These are phyloP conservation scores for Andrena bicolor DNA, from an alignment of 2,888 invertebrate species.

Conservation along the genomic window DNA sequence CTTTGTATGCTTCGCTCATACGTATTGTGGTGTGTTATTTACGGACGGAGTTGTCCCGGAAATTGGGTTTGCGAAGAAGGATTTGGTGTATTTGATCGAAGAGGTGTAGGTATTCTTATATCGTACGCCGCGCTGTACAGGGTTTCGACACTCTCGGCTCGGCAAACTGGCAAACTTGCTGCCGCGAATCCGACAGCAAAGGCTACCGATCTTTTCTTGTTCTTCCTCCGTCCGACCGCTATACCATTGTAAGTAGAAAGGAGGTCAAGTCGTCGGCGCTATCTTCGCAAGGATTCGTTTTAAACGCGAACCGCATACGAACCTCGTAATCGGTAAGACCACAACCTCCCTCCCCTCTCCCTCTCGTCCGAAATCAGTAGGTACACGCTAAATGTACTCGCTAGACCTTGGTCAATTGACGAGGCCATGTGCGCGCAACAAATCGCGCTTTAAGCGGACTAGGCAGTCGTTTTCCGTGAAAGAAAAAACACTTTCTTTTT, in stretches of 20 bases:
- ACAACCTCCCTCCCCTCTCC: not conserved
- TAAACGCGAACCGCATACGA: slow-evolving; percentile 25
- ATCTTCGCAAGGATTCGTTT: slow-evolving; percentile 64
- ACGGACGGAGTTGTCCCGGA: too few relatives aligned
- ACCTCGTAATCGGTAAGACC: slow-evolving; percentile 21
- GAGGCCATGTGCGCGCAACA: not conserved
- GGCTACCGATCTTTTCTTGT: not conserved
- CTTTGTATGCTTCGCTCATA: too few relatives aligned
- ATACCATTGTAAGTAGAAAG: slow-evolving; percentile 50
- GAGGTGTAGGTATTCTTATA: too few relatives aligned
- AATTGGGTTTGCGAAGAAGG: too few relatives aligned
- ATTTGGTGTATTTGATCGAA: too few relatives aligned
- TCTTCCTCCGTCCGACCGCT: slow-evolving; percentile 13
- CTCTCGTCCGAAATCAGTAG: not conserved
- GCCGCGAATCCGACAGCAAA: not conserved
- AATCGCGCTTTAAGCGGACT: not conserved
- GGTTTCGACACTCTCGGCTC: too few relatives aligned
- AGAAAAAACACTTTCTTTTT: too few relatives aligned
- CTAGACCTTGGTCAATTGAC: not conserved
- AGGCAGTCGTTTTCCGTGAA: too few relatives aligned
- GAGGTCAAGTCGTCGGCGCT: slow-evolving; percentile 63
- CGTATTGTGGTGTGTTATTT: too few relatives aligned
- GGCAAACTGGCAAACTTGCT: too few relatives aligned
- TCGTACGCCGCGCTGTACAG: too few relatives aligned
- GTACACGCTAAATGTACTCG: too few relatives aligned